Base-by-base conservation (phyloP, 2,113 vertebrate species). In the Lonchura striata region DNA sequence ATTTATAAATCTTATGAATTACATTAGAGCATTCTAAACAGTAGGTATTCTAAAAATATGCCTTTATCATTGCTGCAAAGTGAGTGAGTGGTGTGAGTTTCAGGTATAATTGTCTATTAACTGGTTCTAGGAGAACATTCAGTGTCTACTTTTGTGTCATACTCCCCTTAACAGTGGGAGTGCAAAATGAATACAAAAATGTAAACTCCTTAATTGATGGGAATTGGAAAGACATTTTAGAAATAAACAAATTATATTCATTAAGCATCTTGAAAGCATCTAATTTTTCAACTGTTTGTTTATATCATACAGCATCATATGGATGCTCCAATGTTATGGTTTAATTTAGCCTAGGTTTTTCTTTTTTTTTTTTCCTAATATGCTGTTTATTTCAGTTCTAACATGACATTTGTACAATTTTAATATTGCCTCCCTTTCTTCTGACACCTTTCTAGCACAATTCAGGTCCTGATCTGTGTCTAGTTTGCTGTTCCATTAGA, bases 291-390 rank as follows among this genome's bases (percentile, higher is more conserved):
- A 39, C 2, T 72, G 2, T 52, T 86, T 86, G 2, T 46, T 93
- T 90, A 22, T 4, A 3, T 68, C 23, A 46, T 11, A 53, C 1
- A 56, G 18, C 10, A 37, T 49, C 18, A 78, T 84, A 74, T 5
- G 2, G 14, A 46, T 47, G 18, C 1, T 74, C 4, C 13, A 74
- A 15, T 59, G 17, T 1, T 37, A 17, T 35, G 11, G 5, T 64
- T 85, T 88, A 19, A 77, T 74, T 83, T 64, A 27, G 1, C 49
- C 2, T 61, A 31, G 0, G 1, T 13, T 17, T 47, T 50, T 33
- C 0, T 1, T 27, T 37, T n/a, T 49, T 7, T 47, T 42, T 24
- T 72, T 63, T 20, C 33, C n/a, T 25, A 2, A 46, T 14, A 17
- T 10, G 11, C 2, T 52, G 4, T 46, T 44, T 66, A 28, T 81